phyloP scores from a whole-genome alignment of 2,888 invertebrate species.

The Cheilosia pagana region DNA sequence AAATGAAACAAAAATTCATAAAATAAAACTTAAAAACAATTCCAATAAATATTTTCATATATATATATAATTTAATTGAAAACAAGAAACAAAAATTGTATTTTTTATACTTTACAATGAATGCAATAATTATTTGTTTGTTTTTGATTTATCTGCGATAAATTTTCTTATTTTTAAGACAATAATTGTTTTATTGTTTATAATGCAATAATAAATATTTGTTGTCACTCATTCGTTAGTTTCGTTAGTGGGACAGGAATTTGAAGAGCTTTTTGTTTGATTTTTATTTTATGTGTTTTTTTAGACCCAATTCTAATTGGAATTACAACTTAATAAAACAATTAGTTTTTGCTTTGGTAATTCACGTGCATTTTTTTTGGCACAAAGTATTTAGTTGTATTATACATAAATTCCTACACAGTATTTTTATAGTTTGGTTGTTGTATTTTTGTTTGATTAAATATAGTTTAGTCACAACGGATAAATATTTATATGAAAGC shows the following conservation, averaged over 20 bases:
- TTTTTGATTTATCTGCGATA: conserved; percentile 34
- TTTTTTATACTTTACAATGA: conserved; percentile 63
- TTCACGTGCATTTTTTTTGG: conserved; percentile 21
- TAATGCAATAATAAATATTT: conserved; percentile 1
- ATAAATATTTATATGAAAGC: conserved; percentile 59
- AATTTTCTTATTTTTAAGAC: background rate
- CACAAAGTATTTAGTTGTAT: conserved; percentile 40
- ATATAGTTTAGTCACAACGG: conserved; percentile 38
- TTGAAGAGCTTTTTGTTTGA: conserved; percentile 35
- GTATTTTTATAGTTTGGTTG: conserved; percentile 28
- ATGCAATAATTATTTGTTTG: conserved; percentile 65
- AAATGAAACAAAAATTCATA: conserved; percentile 54
- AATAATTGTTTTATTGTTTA: background rate
- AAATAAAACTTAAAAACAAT: conserved; percentile 32
- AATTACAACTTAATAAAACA: conserved; percentile 30
- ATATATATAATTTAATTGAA: background rate
- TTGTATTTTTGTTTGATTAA: conserved; percentile 17
- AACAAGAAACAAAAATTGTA: conserved; percentile 28
- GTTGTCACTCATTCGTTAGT: conserved; percentile 61
- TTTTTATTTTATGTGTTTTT: conserved; percentile 14
- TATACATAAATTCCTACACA: conserved; percentile 55
- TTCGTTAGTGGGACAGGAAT: conserved; percentile 39
- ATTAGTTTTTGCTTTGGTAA: background rate
- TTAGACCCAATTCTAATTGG: conserved; percentile 15
- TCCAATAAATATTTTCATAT: conserved; percentile 17